Evolutionary conservation across 2,113 vertebrate genomes (phyloP).

Genomic region (Sebastes fasciatus): DNA sequence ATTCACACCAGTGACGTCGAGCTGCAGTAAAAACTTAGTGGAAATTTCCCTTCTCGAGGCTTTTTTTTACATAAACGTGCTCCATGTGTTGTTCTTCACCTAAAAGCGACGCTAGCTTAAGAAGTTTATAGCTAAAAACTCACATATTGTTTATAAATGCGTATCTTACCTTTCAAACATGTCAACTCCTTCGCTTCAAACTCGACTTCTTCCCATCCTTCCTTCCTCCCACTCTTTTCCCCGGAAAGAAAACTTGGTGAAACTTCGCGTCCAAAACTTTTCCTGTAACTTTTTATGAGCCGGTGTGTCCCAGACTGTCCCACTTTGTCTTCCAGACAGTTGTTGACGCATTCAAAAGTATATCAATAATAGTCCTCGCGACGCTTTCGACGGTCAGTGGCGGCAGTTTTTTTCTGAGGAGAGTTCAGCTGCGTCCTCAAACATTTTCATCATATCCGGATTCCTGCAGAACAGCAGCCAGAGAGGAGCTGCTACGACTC

Average conservation of each 20-base stretch:
- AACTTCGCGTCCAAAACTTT: conserved; percentile 19
- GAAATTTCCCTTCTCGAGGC: conserved; percentile 69
- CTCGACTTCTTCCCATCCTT: conserved; percentile 66
- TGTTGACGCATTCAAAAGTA: conserved; percentile 4
- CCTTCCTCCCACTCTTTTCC: conserved; percentile 18
- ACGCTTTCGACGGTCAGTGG: conserved; percentile 45
- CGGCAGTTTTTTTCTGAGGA: conserved; percentile 62
- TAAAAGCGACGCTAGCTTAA: not conserved
- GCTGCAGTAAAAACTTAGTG: conserved; percentile 65
- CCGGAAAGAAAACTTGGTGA: conserved; percentile 14
- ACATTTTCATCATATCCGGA: conserved; percentile 92
- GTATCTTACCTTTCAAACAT: conserved; percentile 84
- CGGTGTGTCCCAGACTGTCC: not conserved
- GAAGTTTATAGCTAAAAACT: not conserved
- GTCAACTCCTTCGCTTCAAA: conserved; percentile 77
- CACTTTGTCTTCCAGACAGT: conserved; percentile 30
- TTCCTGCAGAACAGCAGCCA: conserved; percentile 64
- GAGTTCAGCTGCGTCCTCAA: conserved; percentile 55
- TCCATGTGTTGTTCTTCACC: conserved; percentile 31
- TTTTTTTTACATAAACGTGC: conserved; percentile 49
- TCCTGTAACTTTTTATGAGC: not conserved
- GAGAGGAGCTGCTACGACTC: too few species aligned
- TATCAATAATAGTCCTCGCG: conserved; percentile 10
- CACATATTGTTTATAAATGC: conserved; percentile 20
- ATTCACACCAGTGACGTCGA: conserved; percentile 78